Percentiles rank a stretch among this genome's conserved stretches.
Conservation (phyloP, 2,888 invertebrate genomes). For the Empis livida region DNA sequence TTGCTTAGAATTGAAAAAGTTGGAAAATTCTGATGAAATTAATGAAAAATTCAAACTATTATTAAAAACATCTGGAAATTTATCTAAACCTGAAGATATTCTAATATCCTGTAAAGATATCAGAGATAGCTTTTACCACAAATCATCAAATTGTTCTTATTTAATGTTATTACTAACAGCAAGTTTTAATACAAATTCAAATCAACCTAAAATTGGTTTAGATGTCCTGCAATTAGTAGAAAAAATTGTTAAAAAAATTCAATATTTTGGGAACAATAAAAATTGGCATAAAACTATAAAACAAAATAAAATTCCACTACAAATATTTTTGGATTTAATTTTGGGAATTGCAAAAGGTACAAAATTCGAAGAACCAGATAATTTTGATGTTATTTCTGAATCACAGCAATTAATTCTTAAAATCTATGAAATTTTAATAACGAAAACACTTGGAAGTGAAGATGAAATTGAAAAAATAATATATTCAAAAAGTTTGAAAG, state of each 20-base stretch:
- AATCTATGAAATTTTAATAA: slow-evolving; percentile 19
- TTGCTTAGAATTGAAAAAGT: slow-evolving; percentile 16
- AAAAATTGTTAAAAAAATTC: no score
- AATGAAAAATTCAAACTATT: slow-evolving; percentile 12
- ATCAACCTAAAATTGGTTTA: no score
- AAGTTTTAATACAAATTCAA: slow-evolving; percentile 16
- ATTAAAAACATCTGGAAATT: slow-evolving; percentile 8
- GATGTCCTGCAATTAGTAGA: no score
- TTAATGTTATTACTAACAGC: slow-evolving; percentile 23
- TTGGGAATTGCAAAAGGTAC: slow-evolving; percentile 39
- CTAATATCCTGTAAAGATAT: slow-evolving; percentile 22
- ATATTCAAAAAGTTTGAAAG: slow-evolving; percentile 27
- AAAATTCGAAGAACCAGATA: slow-evolving; percentile 17
- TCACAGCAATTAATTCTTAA: slow-evolving; percentile 15
- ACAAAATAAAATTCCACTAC: slow-evolving; percentile 40
- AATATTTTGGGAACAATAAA: no score
- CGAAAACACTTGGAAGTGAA: slow-evolving; percentile 13
- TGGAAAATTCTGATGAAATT: slow-evolving; percentile 18
- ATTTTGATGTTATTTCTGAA: not conserved
- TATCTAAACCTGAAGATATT: slow-evolving; percentile 16
- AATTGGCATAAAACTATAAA: slow-evolving; percentile 21
- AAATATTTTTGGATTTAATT: slow-evolving; percentile 43
- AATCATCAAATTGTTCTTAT: slow-evolving; percentile 20
- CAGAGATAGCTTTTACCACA: slow-evolving; percentile 13
- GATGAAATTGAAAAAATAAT: slow-evolving; percentile 14